Percentiles rank a stretch among this genome's conserved stretches.
Conservation (phyloP, 2,888 invertebrate genomes). For the Callosobruchus maculatus region DNA sequence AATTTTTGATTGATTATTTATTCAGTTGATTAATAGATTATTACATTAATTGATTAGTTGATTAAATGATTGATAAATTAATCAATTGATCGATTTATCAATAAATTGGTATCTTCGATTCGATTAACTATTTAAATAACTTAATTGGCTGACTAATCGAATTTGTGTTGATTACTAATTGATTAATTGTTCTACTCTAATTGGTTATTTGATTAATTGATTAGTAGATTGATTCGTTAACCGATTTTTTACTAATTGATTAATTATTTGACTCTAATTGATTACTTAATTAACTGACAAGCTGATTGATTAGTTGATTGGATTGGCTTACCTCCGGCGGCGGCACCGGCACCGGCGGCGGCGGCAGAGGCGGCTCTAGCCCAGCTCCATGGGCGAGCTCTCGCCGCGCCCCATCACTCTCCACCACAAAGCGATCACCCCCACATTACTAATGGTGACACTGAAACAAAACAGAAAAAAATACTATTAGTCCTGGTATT, state of each 20-base stretch:
- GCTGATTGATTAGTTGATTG: background rate
- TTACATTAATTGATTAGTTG: too few relatives aligned
- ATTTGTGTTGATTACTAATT: too few relatives aligned
- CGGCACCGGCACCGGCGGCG: slow-evolving; percentile 40
- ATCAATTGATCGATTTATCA: too few relatives aligned
- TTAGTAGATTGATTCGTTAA: background rate
- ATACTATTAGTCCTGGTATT: too few relatives aligned
- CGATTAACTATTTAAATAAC: too few relatives aligned
- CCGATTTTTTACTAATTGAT: background rate
- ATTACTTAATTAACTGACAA: background rate
- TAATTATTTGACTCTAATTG: background rate
- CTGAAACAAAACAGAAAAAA: slow-evolving; percentile 31
- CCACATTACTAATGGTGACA: slow-evolving; percentile 43
- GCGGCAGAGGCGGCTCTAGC: slow-evolving; percentile 74
- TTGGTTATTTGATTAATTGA: background rate
- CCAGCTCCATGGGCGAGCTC: slow-evolving; percentile 74
- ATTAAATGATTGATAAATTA: too few relatives aligned
- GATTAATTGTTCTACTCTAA: background rate
- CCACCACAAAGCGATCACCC: slow-evolving; percentile 60
- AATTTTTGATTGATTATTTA: too few relatives aligned
- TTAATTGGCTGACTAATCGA: too few relatives aligned
- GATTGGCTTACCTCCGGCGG: background rate
- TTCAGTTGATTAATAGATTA: too few relatives aligned
- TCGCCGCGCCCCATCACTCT: slow-evolving; percentile 81
- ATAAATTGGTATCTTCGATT: too few relatives aligned